Evolutionary conservation across 2,888 invertebrate genomes (phyloP), one percentile per base, ranked within the genome.

Genomic region (Zaprionus obscuricornis): DNA sequence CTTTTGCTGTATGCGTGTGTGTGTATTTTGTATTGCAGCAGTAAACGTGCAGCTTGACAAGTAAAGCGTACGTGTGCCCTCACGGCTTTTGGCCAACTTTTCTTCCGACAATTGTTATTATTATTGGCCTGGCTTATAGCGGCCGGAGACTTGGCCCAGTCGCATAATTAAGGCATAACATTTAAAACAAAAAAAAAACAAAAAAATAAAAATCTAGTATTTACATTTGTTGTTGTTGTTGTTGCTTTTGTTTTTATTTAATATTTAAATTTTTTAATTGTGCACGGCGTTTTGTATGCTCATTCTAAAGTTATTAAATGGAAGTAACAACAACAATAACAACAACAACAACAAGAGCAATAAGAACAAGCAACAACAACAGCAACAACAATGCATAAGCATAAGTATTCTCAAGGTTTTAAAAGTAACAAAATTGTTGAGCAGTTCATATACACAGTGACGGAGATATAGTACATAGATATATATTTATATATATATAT

Each of bases 381-480:
- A 65, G 68, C 31, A 70, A 54, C 78, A 78, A 66, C 51, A 72
- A 66, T 54, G 52, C 45, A 43, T 26, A 67, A 45, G 56, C 59
- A 71, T 42, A 59, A 51, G 52, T 46, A 68, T 50, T 45, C 77
- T 74, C 79, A 79, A 86, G 86, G 86, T 85, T 85, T 67, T 45
- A 64, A 79, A 78, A 74, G 82, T 86, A 83, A 86, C 83, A 82
- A 85, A 83, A 79, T 75, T 67, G 76, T 60, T 71, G 54, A 60
- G 49, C 62, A 55, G 42, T 34, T 43, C n/a, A n/a, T n/a, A n/a
- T n/a, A n/a, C n/a, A n/a, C n/a, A n/a, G n/a, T n/a, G n/a, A n/a
- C n/a, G n/a, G n/a, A n/a, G n/a, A n/a, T n/a, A n/a, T n/a, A n/a
- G n/a, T n/a, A n/a, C n/a, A n/a, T n/a, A n/a, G n/a, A n/a, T n/a